Evolutionary conservation across 1,140 invertebrate genomes (phyloP), one percentile per base, ranked within the genome.

Genomic region (Ooceraea biroi): DNA sequence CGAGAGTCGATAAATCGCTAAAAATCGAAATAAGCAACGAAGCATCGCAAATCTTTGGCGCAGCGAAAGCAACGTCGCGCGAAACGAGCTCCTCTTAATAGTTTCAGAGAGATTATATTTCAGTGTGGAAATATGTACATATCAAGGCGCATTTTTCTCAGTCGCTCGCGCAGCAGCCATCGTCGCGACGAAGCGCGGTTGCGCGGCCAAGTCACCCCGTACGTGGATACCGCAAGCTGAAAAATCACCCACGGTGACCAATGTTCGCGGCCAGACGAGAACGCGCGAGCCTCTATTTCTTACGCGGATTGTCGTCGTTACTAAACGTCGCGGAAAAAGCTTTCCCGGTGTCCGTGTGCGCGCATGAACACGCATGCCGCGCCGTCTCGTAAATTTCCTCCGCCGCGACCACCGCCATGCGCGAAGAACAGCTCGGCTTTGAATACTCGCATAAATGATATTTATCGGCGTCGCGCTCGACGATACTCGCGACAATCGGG

Each of bases 401-500:
- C 10, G 19, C 55, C 41, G 12, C 22, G 41, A n/a, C 72, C 27
- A 71, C 27, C 41, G 52, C 3, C 41, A 58, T 19, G 36, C 58
- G n/a, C 44, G 60, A 66, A 66, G 73, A 77, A 66, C 65, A 52
- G 60, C 14, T 22, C 73, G 73, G 2, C 73, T 66, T 77, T 66
- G 60, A 77, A 52, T 25, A 27, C 27, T 65, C 73, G 46, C 73
- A 50, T 77, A 76, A 76, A 65, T 25, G 73, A 76, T 65, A 77
- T 77, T 77, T 77, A 66, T 77, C 73, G 73, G 25, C 58, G 57
- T 50, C 44, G 41, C 58, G 57, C 46, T 63, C 57, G 41, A 63
- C 72, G 72, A 74, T 48, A 57, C 12, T 76, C 25, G 58, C 55
- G 44, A 76, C 73, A 76, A 76, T 76, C 73, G 73, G 60, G 52